Percentiles rank a stretch among this genome's conserved stretches.
These are phyloP conservation scores for Cheilosia pagana DNA, from an alignment of 2,888 invertebrate species.

Conservation along the genomic window DNA sequence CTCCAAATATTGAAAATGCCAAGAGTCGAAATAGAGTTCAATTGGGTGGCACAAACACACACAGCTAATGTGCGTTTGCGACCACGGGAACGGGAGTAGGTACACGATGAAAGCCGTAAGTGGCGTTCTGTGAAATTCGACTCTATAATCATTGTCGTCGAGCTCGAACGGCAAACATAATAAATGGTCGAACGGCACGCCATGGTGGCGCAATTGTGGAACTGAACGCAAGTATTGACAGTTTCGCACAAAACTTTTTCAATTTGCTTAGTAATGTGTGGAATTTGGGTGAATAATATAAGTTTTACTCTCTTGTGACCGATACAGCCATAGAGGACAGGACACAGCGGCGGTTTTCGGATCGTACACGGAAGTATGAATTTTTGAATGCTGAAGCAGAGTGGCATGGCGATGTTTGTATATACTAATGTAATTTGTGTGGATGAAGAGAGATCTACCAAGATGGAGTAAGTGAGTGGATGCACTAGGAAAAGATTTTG, in stretches of 20 bases:
- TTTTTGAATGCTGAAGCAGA: not conserved
- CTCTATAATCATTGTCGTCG: conserved; percentile 49
- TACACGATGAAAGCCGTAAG: conserved; percentile 54
- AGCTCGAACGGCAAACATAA: conserved; percentile 53
- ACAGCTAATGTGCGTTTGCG: conserved; percentile 13
- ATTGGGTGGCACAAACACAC: conserved; percentile 29
- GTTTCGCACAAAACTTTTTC: conserved; percentile 78
- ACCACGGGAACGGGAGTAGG: conserved; percentile 14
- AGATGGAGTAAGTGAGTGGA: too few relatives aligned
- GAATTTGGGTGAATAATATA: conserved; percentile 19
- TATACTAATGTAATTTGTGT: too few relatives aligned
- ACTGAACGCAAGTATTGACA: conserved; percentile 64
- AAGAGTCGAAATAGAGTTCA: conserved; percentile 38
- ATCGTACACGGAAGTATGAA: too few relatives aligned
- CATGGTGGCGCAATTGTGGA: conserved; percentile 6
- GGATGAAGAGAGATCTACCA: too few relatives aligned
- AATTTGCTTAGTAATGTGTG: conserved; percentile 79
- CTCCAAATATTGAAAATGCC: conserved; percentile 50
- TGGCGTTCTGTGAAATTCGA: conserved; percentile 49
- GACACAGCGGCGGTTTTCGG: too few relatives aligned
- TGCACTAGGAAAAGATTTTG: too few relatives aligned
- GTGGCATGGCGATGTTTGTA: too few relatives aligned
- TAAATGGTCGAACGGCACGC: conserved; percentile 70
- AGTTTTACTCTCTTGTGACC: not conserved
- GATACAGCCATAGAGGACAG: not conserved